Conservation (phyloP, 2,888 invertebrate genomes). For the Callinectes sapidus region DNA sequence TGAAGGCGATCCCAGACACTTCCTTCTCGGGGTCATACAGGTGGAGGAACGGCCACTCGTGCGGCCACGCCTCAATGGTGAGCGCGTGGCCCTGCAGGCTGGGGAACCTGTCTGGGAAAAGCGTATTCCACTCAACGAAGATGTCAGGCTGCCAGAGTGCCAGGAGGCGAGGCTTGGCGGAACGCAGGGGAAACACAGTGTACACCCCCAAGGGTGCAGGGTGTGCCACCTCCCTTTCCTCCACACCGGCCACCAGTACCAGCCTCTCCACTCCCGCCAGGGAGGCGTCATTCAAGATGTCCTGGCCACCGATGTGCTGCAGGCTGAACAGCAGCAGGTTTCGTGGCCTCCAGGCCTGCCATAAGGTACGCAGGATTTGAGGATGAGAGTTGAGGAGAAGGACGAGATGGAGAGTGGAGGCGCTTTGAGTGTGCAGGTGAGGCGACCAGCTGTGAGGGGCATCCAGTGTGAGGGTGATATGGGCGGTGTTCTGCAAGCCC, state of each 20-base stretch:
- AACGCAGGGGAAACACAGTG: slow-evolving; percentile 28
- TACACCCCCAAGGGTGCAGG: neutral
- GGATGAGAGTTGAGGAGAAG: neutral
- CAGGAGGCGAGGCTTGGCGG: neutral
- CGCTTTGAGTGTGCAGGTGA: neutral
- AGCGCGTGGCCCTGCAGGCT: neutral
- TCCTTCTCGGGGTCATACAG: neutral
- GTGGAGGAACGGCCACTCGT: neutral
- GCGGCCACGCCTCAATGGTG: neutral
- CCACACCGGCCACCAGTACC: neutral
- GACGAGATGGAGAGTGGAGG: slow-evolving; percentile 16
- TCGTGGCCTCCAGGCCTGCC: neutral
- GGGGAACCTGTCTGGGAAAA: neutral
- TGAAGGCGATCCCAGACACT: neutral
- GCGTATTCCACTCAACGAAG: slow-evolving; percentile 1
- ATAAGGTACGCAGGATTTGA: neutral
- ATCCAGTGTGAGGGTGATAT: neutral
- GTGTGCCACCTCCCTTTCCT: neutral
- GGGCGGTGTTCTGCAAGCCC: neutral
- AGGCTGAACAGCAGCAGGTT: slow-evolving; percentile 29
- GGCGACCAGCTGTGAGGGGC: neutral
- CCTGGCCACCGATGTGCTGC: neutral
- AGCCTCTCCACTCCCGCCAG: slow-evolving; percentile 28
- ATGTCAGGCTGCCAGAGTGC: neutral
- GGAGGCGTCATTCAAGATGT: neutral